Evolutionary conservation across 2,888 invertebrate genomes (phyloP).

Genomic region (Phrixothrix hirtus): DNA sequence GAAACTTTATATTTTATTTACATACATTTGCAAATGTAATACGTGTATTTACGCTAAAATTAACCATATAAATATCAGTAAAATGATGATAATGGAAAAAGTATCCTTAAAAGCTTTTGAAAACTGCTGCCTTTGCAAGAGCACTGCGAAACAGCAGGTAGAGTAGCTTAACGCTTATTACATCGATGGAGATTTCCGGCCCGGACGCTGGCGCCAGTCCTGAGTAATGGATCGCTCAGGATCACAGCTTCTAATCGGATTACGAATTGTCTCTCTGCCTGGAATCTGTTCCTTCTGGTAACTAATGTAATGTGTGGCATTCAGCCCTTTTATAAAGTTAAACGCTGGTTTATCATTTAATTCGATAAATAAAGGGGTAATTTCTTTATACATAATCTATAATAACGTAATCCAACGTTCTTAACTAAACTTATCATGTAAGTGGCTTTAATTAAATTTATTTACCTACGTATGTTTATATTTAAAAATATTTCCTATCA

Average conservation of each 20-base stretch:
- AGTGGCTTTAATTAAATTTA: too few relatives aligned
- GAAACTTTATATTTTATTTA: slow-evolving; percentile 6
- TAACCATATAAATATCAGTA: slow-evolving; percentile 8
- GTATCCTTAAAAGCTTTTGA: slow-evolving; percentile 26
- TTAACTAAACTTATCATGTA: too few relatives aligned
- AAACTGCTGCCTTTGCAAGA: slow-evolving; percentile 22
- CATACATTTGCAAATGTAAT: slow-evolving; percentile 1
- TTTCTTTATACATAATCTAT: too few relatives aligned
- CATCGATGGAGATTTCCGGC: slow-evolving; percentile 48
- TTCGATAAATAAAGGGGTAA: background rate
- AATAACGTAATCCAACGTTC: too few relatives aligned
- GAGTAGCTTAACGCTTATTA: slow-evolving; percentile 38
- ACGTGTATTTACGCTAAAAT: slow-evolving; percentile 9
- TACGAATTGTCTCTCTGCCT: slow-evolving; percentile 43
- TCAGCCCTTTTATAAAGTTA: slow-evolving; percentile 30
- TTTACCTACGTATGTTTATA: too few relatives aligned
- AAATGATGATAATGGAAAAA: slow-evolving; percentile 32
- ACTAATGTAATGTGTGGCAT: slow-evolving; percentile 45
- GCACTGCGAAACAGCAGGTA: slow-evolving; percentile 31
- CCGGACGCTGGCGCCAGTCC: slow-evolving; percentile 52
- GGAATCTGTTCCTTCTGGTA: slow-evolving; percentile 46
- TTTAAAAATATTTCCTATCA: too few relatives aligned
- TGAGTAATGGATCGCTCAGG: slow-evolving; percentile 50
- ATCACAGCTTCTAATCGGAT: slow-evolving; percentile 52
- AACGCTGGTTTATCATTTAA: slow-evolving; percentile 6